phyloP scores from a whole-genome alignment of 2,113 vertebrate genomes.

The Pseudorectes ferrugineus region DNA sequence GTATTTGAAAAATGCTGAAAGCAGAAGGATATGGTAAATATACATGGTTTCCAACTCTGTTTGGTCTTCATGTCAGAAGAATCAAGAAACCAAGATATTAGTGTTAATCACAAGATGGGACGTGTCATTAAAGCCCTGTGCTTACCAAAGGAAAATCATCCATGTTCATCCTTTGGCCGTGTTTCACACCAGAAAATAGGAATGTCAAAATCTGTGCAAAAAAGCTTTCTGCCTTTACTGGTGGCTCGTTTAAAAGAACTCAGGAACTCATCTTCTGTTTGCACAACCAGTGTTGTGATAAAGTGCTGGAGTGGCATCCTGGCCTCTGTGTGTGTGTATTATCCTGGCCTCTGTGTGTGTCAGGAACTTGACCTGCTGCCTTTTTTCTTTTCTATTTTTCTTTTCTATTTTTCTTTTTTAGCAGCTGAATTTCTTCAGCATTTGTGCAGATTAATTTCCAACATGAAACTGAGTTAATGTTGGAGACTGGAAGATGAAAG shows the following conservation, averaged over 20 bases:
- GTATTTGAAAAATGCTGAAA: not conserved
- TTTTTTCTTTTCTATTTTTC: not conserved
- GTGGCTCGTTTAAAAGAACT: not conserved
- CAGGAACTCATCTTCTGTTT: not conserved
- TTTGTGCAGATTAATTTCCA: not conserved
- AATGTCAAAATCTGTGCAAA: not conserved
- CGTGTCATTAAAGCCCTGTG: rapidly evolving
- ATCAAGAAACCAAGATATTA: not conserved
- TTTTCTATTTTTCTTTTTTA: not conserved
- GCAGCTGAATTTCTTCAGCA: not conserved
- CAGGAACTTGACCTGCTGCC: not conserved
- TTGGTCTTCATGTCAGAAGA: not conserved
- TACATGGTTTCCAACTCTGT: not conserved
- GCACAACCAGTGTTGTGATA: not conserved
- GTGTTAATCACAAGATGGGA: not conserved
- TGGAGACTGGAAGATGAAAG: constrained; percentile 9
- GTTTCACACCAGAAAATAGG: not conserved
- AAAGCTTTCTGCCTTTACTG: not conserved
- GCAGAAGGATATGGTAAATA: not conserved
- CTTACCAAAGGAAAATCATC: not conserved
- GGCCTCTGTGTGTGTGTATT: not conserved
- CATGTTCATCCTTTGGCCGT: not conserved
- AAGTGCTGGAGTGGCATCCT: not conserved
- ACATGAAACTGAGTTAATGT: not conserved
- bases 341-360: not conserved